Percentiles rank a stretch among this genome's conserved stretches.
phyloP scores from a whole-genome alignment of 2,797 vertebrate species.

The Buphagus erythrorhynchus region DNA sequence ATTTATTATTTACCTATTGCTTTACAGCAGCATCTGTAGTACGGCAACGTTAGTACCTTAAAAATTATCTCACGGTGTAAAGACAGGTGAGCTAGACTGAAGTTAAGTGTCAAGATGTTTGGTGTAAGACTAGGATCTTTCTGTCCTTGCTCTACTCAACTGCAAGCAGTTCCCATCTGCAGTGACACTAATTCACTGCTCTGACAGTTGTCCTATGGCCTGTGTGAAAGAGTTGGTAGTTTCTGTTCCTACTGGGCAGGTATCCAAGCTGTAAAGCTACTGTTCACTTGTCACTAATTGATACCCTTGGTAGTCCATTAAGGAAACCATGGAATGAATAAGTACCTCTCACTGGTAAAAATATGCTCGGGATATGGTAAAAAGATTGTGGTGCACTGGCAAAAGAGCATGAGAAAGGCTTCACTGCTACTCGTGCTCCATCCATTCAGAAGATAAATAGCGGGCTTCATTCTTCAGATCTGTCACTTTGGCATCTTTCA shows the following conservation, averaged over 20 bases:
- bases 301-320: conserved; percentile 65
- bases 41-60: neutral
- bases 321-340: conserved; percentile 60
- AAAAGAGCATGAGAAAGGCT: conserved; percentile 66
- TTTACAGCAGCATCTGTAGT: neutral
- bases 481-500: conserved; percentile 69
- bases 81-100: neutral
- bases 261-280: conserved; percentile 66
- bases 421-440: conserved; percentile 24
- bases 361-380: conserved; percentile 64
- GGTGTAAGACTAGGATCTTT: neutral
- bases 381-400: conserved; percentile 40
- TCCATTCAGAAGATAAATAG: conserved; percentile 69
- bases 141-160: neutral
- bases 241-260: conserved; percentile 63
- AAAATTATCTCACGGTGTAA: neutral
- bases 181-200: conserved; percentile 16
- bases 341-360: conserved; percentile 65
- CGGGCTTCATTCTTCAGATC: conserved; percentile 67
- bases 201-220: neutral
- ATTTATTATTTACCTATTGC: neutral
- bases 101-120: neutral
- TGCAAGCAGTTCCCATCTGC: neutral
- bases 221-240: conserved; percentile 39
- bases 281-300: conserved; percentile 65